A percentile compares a stretch with the other conserved stretches of the same genome.
These are phyloP conservation scores for Nerophis lumbriciformis DNA, from an alignment of 2,113 vertebrate genomes.

Conservation along the genomic window DNA sequence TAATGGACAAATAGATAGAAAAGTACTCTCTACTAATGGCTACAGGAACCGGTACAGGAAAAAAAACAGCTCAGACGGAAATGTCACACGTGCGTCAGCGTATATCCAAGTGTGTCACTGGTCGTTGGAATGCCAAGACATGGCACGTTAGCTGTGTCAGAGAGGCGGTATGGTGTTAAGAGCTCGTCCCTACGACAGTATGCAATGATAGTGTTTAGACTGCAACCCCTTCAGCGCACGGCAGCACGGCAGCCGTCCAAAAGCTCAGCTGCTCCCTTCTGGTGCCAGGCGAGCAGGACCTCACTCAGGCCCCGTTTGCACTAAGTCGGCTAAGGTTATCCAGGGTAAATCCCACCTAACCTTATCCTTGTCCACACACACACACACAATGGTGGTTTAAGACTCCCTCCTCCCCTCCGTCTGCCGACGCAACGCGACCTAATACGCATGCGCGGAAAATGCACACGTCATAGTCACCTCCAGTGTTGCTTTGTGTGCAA, in stretches of 20 bases:
- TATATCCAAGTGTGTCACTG: slow-evolving; percentile 26
- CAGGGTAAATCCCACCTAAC: too few relatives aligned
- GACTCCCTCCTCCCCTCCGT: too few relatives aligned
- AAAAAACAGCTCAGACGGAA: slow-evolving; percentile 13
- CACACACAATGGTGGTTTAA: too few relatives aligned
- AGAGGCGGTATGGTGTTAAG: slow-evolving; percentile 40
- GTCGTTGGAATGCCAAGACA: slow-evolving; percentile 4
- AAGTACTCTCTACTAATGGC: slow-evolving; percentile 59
- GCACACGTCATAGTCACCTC: too few relatives aligned
- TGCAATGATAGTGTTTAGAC: slow-evolving; percentile 46
- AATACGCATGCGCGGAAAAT: too few relatives aligned
- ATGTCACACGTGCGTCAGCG: background rate
- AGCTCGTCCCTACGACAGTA: slow-evolving; percentile 55
- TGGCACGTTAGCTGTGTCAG: slow-evolving; percentile 33
- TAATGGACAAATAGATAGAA: slow-evolving; percentile 67
- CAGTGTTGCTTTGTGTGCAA: too few relatives aligned
- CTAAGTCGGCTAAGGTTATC: too few relatives aligned
- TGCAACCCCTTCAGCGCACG: slow-evolving; percentile 55
- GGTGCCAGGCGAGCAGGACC: slow-evolving; percentile 54
- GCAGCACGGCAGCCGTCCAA: slow-evolving; percentile 51
- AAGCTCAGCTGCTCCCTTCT: slow-evolving; percentile 61
- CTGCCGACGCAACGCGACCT: too few relatives aligned
- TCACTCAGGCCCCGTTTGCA: slow-evolving; percentile 1
- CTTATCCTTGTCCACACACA: too few relatives aligned
- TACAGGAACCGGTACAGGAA: slow-evolving; percentile 27